These are phyloP conservation scores for Bujurquina vittata DNA, from an alignment of 2,113 vertebrate genomes.

Conservation along the genomic window DNA sequence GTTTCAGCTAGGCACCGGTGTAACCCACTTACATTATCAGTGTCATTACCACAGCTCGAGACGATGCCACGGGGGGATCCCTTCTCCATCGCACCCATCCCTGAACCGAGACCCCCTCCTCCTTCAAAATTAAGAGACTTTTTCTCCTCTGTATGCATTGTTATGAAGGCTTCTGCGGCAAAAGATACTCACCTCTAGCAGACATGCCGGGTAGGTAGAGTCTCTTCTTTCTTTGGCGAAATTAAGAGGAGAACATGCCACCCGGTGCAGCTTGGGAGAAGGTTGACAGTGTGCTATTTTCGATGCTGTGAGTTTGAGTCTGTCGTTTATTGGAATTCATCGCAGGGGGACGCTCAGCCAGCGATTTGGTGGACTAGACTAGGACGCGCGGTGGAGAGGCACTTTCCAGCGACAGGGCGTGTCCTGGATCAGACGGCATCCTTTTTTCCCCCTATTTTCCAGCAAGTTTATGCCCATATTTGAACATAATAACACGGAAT, in stretches of 20 bases:
- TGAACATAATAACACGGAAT: not conserved
- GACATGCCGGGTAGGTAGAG: conserved; percentile 80
- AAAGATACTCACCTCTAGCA: conserved; percentile 78
- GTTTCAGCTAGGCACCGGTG: conserved; percentile 52
- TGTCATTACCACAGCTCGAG: conserved; percentile 49
- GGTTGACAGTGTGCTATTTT: conserved; percentile 19
- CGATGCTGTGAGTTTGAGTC: conserved; percentile 35
- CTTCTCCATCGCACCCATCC: conserved; percentile 14
- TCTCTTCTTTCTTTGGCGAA: conserved; percentile 50
- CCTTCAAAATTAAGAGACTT: conserved; percentile 11
- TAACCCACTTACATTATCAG: conserved; percentile 62
- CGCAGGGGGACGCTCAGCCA: conserved; percentile 9
- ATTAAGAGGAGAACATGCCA: conserved; percentile 22
- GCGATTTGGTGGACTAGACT: conserved; percentile 36
- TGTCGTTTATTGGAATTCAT: conserved; percentile 32
- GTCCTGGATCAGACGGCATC: conserved; percentile 74
- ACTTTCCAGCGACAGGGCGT: conserved; percentile 74
- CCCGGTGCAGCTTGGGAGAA: not conserved
- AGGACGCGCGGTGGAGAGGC: conserved; percentile 58
- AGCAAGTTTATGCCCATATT: conserved; percentile 59
- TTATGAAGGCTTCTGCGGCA: conserved; percentile 73
- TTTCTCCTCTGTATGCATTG: conserved; percentile 2
- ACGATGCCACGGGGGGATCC: conserved; percentile 46
- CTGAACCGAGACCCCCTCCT: conserved; percentile 11
- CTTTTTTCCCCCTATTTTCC: conserved; percentile 21